Base-by-base conservation (phyloP, 2,888 invertebrate genomes). In the Yponomeuta malinellus region DNA sequence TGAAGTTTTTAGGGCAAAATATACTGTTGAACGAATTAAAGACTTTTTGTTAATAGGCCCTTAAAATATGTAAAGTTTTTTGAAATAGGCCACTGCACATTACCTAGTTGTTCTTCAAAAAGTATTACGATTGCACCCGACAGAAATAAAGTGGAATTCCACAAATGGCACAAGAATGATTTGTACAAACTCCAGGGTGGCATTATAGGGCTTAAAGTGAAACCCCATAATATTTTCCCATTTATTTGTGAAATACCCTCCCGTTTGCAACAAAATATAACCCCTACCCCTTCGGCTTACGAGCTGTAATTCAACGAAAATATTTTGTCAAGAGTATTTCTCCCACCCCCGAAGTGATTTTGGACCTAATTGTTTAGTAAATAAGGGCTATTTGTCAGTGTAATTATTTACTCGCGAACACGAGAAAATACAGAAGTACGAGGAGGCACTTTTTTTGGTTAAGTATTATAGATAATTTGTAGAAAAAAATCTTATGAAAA, bases 131-230 rank as follows among this genome's bases (percentile, higher is more conserved):
- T 37, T 43, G 43, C 6, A 43, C 6, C 43, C 72, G 66, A 63
- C 76, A 71, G 75, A 72, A 68, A 64, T 72, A 52, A 29, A 4
- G 48, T 73, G 64, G 72, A 3, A 48, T 48, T 59, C 52, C 52
- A 59, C 52, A 59, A 59, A 59, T 59, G 52, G 15, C 15, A 15
- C 52, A 59, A 59, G 52, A 59, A 59, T 59, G 52, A 59, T 59
- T 59, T 59, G 52, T 59, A 59, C 15, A 59, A 59, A 59, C 52
- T 59, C 52, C 52, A 8, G 43, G 43, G 43, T 43, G 1, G 43
- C 43, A 59, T 59, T 59, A 15, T 2, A 59, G 15, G 52, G 52
- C 52, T 59, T 8, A 59, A 15, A 59, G 52, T 59, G 15, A 59
- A 59, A 59, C 52, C 52, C 52, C 52, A 59, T 59, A 59, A 59